Percentiles rank a stretch among this genome's conserved stretches.
phyloP scores from a whole-genome alignment of 2,797 vertebrate species.

The Peromyscus aztecus region DNA sequence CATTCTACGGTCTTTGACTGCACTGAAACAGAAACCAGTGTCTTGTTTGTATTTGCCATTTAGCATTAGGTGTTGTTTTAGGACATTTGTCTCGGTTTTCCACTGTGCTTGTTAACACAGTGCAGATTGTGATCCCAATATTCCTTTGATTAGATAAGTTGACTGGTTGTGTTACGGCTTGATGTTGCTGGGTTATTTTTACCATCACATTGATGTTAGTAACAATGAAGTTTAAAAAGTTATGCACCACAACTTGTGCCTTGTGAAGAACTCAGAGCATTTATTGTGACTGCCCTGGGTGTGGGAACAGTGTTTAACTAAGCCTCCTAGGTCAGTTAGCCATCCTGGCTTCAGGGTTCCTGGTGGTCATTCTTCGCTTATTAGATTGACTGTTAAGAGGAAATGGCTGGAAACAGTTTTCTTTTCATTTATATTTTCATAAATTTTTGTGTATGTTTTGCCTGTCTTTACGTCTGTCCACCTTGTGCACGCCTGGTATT shows the following conservation, averaged over 20 bases:
- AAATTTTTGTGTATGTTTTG: background rate
- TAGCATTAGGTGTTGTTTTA: constrained; percentile 55
- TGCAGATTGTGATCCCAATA: background rate
- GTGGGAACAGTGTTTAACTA: background rate
- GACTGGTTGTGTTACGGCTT: background rate
- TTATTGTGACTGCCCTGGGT: background rate
- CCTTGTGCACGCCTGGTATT: background rate
- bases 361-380: background rate
- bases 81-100: constrained; percentile 2
- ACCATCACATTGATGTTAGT: background rate
- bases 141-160: background rate
- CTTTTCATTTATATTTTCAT: background rate
- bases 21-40: constrained; percentile 1
- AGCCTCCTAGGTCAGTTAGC: background rate
- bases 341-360: background rate
- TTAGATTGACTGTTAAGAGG: background rate
- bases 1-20: constrained; percentile 29
- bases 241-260: background rate
- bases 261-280: background rate
- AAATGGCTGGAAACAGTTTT: background rate
- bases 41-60: constrained; percentile 58
- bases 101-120: background rate
- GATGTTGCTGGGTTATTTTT: background rate
- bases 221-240: background rate
- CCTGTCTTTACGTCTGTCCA: background rate